Evolutionary conservation across 30 jellyfish, hydroid and myxozoan genomes (phyloP).

Genomic region (Cassiopea andromeda): DNA sequence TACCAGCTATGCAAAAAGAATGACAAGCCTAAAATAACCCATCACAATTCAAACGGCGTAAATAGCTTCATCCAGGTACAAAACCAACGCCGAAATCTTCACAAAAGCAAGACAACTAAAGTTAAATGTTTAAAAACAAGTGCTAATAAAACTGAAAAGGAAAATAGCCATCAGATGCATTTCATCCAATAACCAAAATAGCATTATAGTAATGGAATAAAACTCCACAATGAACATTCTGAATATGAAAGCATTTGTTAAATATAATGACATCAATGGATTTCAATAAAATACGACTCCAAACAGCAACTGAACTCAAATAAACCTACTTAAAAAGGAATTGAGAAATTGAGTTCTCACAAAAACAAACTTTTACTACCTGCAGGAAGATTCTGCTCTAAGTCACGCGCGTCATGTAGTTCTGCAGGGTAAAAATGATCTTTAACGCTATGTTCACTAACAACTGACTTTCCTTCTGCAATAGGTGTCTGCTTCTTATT

Average conservation of each 20-base stretch:
- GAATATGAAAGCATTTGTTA: not conserved
- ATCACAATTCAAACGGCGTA: too few species aligned
- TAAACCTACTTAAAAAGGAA: not conserved
- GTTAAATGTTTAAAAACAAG: not conserved
- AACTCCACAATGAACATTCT: not conserved
- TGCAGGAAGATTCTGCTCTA: conserved; percentile 34
- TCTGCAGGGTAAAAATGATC: conserved; percentile 40
- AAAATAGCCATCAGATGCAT: not conserved
- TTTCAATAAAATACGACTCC: not conserved
- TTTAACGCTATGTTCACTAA: not conserved
- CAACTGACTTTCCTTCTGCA: not conserved
- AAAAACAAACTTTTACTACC: conserved; percentile 21
- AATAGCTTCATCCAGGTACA: too few species aligned
- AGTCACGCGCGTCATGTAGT: conserved; percentile 44
- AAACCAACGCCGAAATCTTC: too few species aligned
- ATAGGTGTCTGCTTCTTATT: not conserved
- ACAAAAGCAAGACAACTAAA: too few species aligned
- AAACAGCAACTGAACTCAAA: not conserved
- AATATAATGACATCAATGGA: not conserved
- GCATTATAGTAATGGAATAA: not conserved
- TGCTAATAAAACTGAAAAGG: not conserved
- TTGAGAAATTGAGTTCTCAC: not conserved
- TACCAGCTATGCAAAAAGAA: too few species aligned
- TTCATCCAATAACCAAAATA: not conserved
- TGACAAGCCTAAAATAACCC: too few species aligned